phyloP scores from a whole-genome alignment of 2,797 vertebrate genomes.

The Rallus crepitans region DNA sequence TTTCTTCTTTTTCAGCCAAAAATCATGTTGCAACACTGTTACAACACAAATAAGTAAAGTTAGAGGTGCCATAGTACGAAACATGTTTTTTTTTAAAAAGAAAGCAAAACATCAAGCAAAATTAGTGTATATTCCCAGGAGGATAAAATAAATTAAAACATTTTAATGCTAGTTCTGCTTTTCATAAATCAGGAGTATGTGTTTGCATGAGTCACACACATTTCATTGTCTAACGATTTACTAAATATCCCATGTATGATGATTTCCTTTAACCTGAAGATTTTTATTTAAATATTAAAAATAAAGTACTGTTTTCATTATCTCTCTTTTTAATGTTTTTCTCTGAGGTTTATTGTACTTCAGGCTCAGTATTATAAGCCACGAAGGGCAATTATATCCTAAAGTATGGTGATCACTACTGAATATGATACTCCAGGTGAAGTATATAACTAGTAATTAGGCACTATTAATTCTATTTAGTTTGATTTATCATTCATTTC shows the following conservation, averaged over 20 bases:
- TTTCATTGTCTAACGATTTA: neutral
- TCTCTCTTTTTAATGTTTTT: constrained; percentile 34
- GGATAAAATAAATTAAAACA: neutral
- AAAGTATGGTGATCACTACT: constrained; percentile 56
- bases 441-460: constrained; percentile 73
- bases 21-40: neutral
- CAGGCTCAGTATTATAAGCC: constrained; percentile 7
- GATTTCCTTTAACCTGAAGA: neutral
- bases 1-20: neutral
- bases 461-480: constrained; percentile 73
- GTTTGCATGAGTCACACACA: neutral
- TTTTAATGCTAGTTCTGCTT: neutral
- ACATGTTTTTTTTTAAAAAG: fast-evolving
- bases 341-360: constrained; percentile 40
- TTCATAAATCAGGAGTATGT: neutral
- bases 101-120: neutral
- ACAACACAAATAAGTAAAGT: neutral
- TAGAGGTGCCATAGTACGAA: neutral
- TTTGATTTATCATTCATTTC: constrained; percentile 73
- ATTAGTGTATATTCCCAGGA: neutral
- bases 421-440: constrained; percentile 70
- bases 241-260: neutral
- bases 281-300: constrained; percentile 43
- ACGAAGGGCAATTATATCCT: constrained; percentile 60
- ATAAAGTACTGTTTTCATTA: constrained; percentile 34